These are phyloP conservation scores for Sesia bembeciformis DNA, from an alignment of 2,888 invertebrate species.

Conservation along the genomic window DNA sequence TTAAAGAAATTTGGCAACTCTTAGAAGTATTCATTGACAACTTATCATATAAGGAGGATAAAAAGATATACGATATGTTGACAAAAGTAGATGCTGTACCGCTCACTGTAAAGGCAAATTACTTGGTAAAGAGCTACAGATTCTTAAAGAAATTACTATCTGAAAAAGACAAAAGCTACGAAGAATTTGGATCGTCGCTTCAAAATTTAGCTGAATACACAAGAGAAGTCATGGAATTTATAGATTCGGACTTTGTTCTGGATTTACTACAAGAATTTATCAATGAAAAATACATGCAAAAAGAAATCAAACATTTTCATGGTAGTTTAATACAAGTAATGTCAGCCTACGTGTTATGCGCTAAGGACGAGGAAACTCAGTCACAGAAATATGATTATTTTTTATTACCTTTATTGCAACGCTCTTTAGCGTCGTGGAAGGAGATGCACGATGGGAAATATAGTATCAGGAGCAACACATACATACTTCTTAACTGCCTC, in stretches of 20 bases:
- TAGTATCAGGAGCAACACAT: constrained; percentile 16
- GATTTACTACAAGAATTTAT: constrained; percentile 29
- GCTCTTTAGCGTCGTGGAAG: constrained; percentile 23
- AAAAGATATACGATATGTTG: constrained; percentile 33
- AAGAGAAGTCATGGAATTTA: constrained; percentile 27
- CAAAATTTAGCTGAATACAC: constrained; percentile 10
- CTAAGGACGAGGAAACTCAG: constrained; percentile 28
- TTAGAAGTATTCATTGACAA: constrained; percentile 38
- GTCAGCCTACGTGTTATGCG: constrained; percentile 29
- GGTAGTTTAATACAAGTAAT: constrained; percentile 20
- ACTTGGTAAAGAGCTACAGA: constrained; percentile 32
- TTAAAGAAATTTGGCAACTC: constrained; percentile 29
- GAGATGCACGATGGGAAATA: constrained; percentile 15
- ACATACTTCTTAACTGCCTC: constrained; percentile 20
- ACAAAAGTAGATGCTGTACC: constrained; percentile 25
- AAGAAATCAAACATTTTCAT: constrained; percentile 3
- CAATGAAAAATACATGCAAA: constrained; percentile 20
- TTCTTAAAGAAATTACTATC: constrained; percentile 28
- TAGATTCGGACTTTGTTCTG: constrained; percentile 29
- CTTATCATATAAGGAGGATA: constrained; percentile 38
- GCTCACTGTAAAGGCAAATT: constrained; percentile 23
- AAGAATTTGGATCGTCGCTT: background rate
- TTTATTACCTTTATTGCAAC: constrained; percentile 29
- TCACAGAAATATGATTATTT: constrained; percentile 27
- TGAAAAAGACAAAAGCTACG: background rate